Evolutionary conservation across 1,140 invertebrate species (phyloP).

Genomic region (Zaprionus africanus): DNA sequence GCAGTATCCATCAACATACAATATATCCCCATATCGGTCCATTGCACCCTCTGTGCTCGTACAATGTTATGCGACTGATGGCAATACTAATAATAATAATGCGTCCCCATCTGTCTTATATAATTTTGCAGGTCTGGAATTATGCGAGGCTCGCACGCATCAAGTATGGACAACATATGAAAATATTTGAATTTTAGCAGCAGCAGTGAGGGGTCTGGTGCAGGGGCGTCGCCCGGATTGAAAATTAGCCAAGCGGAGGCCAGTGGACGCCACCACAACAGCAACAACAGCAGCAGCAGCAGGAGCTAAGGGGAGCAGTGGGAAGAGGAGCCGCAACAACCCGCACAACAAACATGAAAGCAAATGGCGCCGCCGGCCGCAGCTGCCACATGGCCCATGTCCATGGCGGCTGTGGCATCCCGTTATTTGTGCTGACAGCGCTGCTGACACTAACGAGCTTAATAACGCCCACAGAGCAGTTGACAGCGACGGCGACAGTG

Average conservation of each 20-base stretch:
- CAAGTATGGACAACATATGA: conserved; percentile 75
- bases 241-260: conserved; percentile 57
- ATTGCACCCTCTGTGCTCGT: neutral
- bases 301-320: neutral
- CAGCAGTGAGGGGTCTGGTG: conserved; percentile 25
- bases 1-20: too few species aligned
- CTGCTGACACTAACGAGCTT: conserved; percentile 81
- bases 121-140: conserved; percentile 33
- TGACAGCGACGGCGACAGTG: conserved; percentile 59
- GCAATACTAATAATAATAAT: conserved; percentile 32
- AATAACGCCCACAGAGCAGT: conserved; percentile 79
- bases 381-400: conserved; percentile 51
- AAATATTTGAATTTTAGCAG: conserved; percentile 72
- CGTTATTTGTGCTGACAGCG: conserved; percentile 79
- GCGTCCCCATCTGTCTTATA: conserved; percentile 12
- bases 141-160: conserved; percentile 52
- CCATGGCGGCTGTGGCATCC: conserved; percentile 56
- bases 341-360: conserved; percentile 61
- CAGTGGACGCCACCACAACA: neutral
- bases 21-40: neutral
- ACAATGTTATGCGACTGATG: neutral
- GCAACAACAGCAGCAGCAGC: conserved; percentile 13
- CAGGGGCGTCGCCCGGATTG: conserved; percentile 47
- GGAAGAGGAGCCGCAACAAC: conserved; percentile 18
- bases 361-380: conserved; percentile 66